Percentiles rank a stretch among this genome's conserved stretches.
Conservation (phyloP, 2,797 vertebrate species). For the Saxicola maurus region DNA sequence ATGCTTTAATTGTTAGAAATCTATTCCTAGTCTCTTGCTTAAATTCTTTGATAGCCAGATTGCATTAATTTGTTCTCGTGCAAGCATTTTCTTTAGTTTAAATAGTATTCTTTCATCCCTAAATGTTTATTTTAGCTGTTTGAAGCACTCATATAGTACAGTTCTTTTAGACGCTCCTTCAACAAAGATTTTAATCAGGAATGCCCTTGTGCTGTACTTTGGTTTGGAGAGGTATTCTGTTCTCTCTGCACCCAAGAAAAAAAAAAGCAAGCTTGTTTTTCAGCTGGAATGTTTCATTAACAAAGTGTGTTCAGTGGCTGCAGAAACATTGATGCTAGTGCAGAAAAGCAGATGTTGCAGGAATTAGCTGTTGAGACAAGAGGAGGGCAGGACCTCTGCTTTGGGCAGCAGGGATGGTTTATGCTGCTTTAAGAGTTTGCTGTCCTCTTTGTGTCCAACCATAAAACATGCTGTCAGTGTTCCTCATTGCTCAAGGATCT, state of each 20-base stretch:
- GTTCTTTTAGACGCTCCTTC: neutral
- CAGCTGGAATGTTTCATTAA: neutral
- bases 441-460: neutral
- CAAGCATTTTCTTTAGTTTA: neutral
- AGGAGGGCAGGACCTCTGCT: neutral
- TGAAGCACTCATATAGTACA: neutral
- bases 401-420: neutral
- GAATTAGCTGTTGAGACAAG: neutral
- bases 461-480: neutral
- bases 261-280: neutral
- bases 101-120: neutral
- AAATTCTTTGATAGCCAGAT: neutral
- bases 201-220: neutral
- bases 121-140: neutral
- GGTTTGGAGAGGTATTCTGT: neutral
- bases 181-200: neutral
- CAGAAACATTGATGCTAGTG: neutral
- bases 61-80: neutral
- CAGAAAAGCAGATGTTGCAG: neutral
- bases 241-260: neutral
- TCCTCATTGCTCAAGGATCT: neutral
- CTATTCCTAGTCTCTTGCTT: neutral
- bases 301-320: neutral
- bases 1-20: neutral
- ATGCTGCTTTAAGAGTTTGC: neutral